phyloP scores from a whole-genome alignment of 2,113 vertebrate species.

The Eupsittula cactorum region DNA sequence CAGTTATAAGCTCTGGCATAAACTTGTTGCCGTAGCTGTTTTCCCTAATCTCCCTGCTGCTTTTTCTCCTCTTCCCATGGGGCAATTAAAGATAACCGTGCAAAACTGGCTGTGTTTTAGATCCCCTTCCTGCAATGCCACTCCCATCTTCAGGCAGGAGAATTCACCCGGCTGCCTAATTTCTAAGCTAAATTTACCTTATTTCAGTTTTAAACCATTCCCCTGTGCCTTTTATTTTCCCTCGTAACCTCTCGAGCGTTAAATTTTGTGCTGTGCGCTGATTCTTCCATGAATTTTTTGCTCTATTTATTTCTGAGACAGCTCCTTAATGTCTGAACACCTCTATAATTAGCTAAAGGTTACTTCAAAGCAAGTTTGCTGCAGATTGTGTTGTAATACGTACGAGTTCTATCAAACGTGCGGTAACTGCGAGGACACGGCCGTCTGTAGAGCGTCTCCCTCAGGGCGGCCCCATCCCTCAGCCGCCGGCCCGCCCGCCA shows the following conservation, averaged over 20 bases:
- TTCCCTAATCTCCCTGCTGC: neutral
- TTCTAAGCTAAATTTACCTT: neutral
- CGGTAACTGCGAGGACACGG: fast-evolving
- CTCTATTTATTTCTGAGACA: neutral
- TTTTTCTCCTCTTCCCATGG: neutral
- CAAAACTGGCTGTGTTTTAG: neutral
- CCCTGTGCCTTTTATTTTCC: neutral
- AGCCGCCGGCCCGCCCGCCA: neutral
- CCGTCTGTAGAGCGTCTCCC: neutral
- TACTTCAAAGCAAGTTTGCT: too few relatives aligned
- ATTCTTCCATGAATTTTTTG: neutral
- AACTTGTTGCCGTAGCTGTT: neutral
- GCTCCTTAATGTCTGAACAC: neutral
- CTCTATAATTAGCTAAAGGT: neutral
- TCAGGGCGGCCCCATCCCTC: neutral
- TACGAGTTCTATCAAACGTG: fast-evolving
- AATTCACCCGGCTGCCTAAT: neutral
- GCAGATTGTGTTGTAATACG: fast-evolving
- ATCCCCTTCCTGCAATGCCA: neutral
- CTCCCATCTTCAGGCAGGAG: neutral
- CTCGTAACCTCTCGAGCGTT: neutral
- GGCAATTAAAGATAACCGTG: neutral
- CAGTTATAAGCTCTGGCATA: neutral
- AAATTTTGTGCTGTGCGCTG: neutral
- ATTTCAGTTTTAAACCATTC: neutral